Evolutionary conservation across 2,888 invertebrate species (phyloP).

Genomic region (Cantharis rustica): DNA sequence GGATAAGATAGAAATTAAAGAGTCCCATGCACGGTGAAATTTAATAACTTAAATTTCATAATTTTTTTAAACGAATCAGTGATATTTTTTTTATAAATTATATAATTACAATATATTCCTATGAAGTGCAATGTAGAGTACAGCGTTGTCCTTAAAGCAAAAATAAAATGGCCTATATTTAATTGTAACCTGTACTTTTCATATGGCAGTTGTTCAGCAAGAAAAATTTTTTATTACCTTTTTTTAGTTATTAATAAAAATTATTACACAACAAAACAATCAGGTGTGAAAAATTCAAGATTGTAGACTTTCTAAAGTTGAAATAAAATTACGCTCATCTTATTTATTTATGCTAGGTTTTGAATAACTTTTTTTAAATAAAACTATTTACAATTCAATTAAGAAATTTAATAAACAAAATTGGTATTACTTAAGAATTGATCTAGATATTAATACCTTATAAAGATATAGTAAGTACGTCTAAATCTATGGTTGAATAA

Average conservation of each 20-base stretch:
- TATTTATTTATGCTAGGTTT: not conserved
- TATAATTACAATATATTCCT: too few relatives aligned
- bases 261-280: not conserved
- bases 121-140: too few relatives aligned
- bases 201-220: not conserved
- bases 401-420: not conserved
- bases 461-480: not conserved
- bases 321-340: not conserved
- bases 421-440: not conserved
- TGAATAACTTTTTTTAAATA: not conserved
- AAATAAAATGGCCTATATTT: not conserved
- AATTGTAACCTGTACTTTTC: not conserved
- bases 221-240: not conserved
- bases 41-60: too few relatives aligned
- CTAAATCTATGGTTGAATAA: not conserved
- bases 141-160: not conserved
- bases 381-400: not conserved
- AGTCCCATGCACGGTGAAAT: too few relatives aligned
- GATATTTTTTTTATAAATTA: too few relatives aligned
- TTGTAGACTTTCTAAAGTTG: not conserved
- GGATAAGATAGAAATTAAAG: too few relatives aligned
- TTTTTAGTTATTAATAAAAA: not conserved
- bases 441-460: not conserved
- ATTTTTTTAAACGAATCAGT: too few relatives aligned
- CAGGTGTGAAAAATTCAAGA: not conserved